Evolutionary conservation across 1,140 invertebrate species (phyloP), one percentile per base, ranked within the genome.

Genomic region (Drosophila ironensis): DNA sequence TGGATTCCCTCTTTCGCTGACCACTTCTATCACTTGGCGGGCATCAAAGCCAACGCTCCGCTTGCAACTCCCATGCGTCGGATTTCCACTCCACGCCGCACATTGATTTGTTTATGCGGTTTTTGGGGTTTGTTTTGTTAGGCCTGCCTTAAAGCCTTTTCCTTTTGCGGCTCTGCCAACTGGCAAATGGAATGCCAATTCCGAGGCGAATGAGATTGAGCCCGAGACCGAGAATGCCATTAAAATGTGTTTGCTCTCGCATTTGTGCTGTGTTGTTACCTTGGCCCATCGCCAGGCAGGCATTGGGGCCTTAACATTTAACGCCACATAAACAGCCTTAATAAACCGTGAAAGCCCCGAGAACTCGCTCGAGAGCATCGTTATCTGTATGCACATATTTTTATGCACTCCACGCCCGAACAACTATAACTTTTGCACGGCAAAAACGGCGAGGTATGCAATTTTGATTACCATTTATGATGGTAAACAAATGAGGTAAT

Each of bases 241-340:
- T 84, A 84, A 84, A 86, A 86, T 84, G 64, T 84, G 56, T 84
- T 84, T 84, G 80, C 74, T 86, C 51, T 73, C 78, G 82, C 76
- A 86, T 84, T 86, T 33, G 30, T 33, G 30, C 6, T 30, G n/a
- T n/a, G 28, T 3, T 33, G 11, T 33, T 71, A 78, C 80, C 80
- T 84, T 84, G 69, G 53, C 68, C 19, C 35, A 44, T 40, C 25
- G 22, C 40, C 25, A 63, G 28, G 12, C 12, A 40, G 37, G 30
- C n/a, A n/a, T n/a, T n/a, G 27, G 30, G 30, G 68, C 40, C 57
- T 60, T 69, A 82, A 82, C 77, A 81, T 81, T 81, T 82, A 77
- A 84, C 78, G 78, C 77, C 52, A 75, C 77, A 84, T 82, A 84
- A 84, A 84, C 78, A 72, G 78, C 78, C 72, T 73, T 70, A 81